A percentile compares a stretch with the other conserved stretches of the same genome.
phyloP scores from a whole-genome alignment of 1,140 invertebrate genomes.

The Ceratosolen solmsi region DNA sequence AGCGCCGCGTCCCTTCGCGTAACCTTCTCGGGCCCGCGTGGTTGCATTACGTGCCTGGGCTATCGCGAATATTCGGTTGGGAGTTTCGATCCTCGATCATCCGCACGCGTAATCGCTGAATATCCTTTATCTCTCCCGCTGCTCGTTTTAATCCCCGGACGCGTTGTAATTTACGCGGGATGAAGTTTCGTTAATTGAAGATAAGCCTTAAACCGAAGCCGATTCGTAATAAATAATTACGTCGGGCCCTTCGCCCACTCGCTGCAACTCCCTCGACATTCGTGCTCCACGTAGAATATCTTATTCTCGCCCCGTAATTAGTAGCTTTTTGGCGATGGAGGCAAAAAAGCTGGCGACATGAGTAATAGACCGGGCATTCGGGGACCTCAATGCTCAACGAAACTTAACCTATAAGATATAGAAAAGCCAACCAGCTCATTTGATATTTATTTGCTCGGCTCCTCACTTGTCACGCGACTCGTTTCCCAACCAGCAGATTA shows the following conservation, averaged over 20 bases:
- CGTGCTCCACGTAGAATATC: not conserved
- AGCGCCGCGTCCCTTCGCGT: not conserved
- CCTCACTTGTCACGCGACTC: no score
- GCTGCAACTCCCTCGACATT: not conserved
- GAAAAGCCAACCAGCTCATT: no score
- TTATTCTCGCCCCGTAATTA: not conserved
- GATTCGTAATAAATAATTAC: slow-evolving; percentile 25
- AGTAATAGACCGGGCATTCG: not conserved
- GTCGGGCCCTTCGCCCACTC: not conserved
- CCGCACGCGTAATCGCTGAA: no score
- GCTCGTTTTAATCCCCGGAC: not conserved
- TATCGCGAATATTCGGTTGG: slow-evolving; percentile 8
- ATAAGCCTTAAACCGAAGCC: not conserved
- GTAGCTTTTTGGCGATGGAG: not conserved
- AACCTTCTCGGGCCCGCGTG: not conserved
- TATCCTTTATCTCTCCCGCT: not conserved
- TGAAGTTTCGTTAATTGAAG: slow-evolving; percentile 16
- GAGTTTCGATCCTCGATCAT: not conserved
- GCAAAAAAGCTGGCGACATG: not conserved
- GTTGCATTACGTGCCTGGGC: not conserved
- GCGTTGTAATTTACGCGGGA: not conserved
- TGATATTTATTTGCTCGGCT: no score
- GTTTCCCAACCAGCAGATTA: no score
- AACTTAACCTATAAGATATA: not conserved
- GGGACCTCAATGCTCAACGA: not conserved